Evolutionary conservation across 2,797 vertebrate genomes (phyloP).

Genomic region (Anguilla megastoma): DNA sequence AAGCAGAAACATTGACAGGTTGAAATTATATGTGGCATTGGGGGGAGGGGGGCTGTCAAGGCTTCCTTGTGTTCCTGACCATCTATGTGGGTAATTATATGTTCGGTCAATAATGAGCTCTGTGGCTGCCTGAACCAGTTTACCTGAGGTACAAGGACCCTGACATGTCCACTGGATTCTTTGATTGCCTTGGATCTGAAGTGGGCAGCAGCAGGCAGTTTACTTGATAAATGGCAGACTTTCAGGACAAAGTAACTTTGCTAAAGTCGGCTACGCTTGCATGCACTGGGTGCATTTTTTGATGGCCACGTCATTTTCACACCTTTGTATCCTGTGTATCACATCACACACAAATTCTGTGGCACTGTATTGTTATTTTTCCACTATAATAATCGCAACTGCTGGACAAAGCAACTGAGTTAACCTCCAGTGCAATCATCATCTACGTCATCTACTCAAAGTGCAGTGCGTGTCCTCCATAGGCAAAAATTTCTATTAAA

Average conservation of each 20-base stretch:
- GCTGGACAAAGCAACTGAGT: too few species aligned
- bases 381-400: too few species aligned
- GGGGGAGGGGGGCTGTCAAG: not conserved
- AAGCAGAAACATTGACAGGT: not conserved
- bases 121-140: slow-evolving; percentile 29
- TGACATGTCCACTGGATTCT: slow-evolving; percentile 40
- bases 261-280: not conserved
- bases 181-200: slow-evolving; percentile 20
- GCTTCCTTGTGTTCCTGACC: slow-evolving; percentile 35
- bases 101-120: slow-evolving; percentile 46
- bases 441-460: too few species aligned
- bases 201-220: not conserved
- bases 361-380: too few species aligned
- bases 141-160: slow-evolving; percentile 32
- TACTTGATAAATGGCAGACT: not conserved
- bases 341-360: too few species aligned
- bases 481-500: too few species aligned
- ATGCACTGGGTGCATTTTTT: not conserved
- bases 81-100: slow-evolving; percentile 50
- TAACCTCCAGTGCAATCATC: too few species aligned
- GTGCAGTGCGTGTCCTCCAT: too few species aligned
- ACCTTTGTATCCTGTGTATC: too few species aligned
- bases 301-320: too few species aligned
- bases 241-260: not conserved
- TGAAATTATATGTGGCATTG: slow-evolving; percentile 24